phyloP scores from a whole-genome alignment of 2,888 invertebrate genomes.

The Smittia aterrima region DNA sequence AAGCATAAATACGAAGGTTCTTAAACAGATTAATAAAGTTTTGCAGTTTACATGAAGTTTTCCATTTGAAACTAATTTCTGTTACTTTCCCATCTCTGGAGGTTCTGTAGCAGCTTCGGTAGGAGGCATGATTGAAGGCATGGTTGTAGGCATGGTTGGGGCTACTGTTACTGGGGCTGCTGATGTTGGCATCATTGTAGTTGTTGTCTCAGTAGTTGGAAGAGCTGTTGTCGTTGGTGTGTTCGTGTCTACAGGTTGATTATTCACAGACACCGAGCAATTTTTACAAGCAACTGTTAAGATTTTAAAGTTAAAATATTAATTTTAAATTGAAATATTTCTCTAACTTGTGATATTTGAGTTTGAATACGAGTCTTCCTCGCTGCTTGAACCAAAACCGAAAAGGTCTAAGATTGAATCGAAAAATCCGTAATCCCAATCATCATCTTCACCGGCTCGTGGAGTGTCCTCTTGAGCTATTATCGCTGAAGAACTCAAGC shows the following conservation, averaged over 20 bases:
- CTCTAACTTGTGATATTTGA: constrained; percentile 15
- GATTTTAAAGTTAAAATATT: not conserved
- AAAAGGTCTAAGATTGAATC: not conserved
- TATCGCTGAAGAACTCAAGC: too few relatives aligned
- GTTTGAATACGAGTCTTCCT: not conserved
- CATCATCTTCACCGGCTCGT: not conserved
- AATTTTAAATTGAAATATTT: not conserved
- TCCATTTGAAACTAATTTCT: too few relatives aligned
- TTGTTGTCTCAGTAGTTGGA: not conserved
- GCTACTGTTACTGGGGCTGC: not conserved
- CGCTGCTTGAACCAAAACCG: not conserved
- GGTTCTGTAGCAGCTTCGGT: too few relatives aligned
- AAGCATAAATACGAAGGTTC: not conserved
- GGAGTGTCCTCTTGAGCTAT: too few relatives aligned
- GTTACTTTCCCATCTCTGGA: too few relatives aligned
- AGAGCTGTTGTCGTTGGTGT: not conserved
- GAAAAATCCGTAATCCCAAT: not conserved
- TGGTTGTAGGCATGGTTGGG: not conserved
- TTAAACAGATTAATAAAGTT: not conserved
- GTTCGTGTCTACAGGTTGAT: not conserved
- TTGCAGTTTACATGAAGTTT: too few relatives aligned
- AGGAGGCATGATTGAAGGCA: too few relatives aligned
- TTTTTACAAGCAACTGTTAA: constrained; percentile 5
- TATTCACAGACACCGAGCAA: constrained; percentile 10
- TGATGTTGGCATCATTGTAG: not conserved